A percentile compares a stretch with the other conserved stretches of the same genome.
Evolutionary conservation across 2,113 vertebrate genomes (phyloP).

Genomic region (Notothenia coriiceps): DNA sequence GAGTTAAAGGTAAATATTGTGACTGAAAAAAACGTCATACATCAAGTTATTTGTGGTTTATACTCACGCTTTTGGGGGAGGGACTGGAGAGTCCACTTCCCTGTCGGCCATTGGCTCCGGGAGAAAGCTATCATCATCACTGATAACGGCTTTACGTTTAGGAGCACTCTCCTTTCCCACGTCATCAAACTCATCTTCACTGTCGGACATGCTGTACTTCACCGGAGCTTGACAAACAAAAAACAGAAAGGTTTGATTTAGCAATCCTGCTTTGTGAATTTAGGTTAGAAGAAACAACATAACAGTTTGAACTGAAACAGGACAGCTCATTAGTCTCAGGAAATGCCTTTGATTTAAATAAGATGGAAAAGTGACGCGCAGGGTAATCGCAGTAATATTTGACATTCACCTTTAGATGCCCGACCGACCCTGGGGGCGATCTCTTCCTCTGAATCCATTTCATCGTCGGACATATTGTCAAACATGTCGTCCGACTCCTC

Average conservation of each 20-base stretch:
- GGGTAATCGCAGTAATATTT: background rate
- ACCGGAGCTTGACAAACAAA: slow-evolving; percentile 35
- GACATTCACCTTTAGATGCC: slow-evolving; percentile 78
- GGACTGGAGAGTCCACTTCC: slow-evolving; percentile 63
- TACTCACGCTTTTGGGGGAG: slow-evolving; percentile 69
- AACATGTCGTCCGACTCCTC: slow-evolving; percentile 81
- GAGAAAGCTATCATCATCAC: slow-evolving; percentile 65
- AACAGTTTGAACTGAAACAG: too few species aligned
- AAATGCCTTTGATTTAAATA: too few species aligned
- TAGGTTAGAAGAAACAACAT: background rate
- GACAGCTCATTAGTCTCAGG: too few species aligned
- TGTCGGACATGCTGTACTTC: slow-evolving; percentile 79
- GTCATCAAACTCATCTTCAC: slow-evolving; percentile 78
- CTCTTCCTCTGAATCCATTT: slow-evolving; percentile 71
- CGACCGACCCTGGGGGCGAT: slow-evolving; percentile 75
- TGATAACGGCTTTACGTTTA: slow-evolving; percentile 32
- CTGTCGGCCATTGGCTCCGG: slow-evolving; percentile 50
- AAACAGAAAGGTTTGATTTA: background rate
- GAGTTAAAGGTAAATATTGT: background rate
- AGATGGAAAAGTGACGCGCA: background rate
- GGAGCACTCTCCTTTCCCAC: slow-evolving; percentile 48
- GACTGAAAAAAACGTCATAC: background rate
- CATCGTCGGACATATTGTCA: slow-evolving; percentile 62
- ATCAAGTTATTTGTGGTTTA: background rate
- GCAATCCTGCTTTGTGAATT: background rate